Percentiles rank a stretch among this genome's conserved stretches.
These are phyloP conservation scores for Apaloderma vittatum DNA, from an alignment of 2,113 vertebrate genomes.

Conservation along the genomic window DNA sequence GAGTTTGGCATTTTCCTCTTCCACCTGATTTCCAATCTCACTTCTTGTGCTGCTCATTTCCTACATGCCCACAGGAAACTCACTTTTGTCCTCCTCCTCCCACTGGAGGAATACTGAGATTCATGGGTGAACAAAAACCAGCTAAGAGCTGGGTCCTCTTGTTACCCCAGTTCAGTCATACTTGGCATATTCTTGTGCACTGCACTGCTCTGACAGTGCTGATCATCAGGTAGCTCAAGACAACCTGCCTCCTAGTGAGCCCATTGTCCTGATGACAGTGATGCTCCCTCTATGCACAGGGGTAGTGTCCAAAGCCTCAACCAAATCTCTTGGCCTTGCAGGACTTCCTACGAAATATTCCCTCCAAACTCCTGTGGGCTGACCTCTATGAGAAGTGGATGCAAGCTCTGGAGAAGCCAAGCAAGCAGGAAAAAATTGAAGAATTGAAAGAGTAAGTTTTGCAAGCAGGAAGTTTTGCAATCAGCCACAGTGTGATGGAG, in stretches of 20 bases:
- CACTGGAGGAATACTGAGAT: neutral
- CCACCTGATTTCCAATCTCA: neutral
- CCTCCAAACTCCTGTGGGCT: conserved; percentile 86
- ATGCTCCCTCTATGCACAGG: neutral
- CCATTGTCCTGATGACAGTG: too few species aligned
- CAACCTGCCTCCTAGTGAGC: neutral
- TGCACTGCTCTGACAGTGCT: neutral
- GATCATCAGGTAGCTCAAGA: neutral
- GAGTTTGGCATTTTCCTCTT: neutral
- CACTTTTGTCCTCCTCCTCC: neutral
- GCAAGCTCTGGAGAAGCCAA: conserved; percentile 80
- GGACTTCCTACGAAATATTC: conserved; percentile 94
- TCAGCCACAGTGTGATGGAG: neutral
- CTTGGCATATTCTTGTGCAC: neutral
- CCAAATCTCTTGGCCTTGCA: conserved; percentile 53
- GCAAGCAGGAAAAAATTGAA: conserved; percentile 74
- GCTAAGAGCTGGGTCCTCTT: neutral
- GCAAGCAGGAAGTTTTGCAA: conserved; percentile 71
- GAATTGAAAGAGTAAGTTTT: conserved; percentile 86
- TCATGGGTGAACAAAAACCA: neutral
- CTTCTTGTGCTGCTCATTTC: neutral
- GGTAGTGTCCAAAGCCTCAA: neutral
- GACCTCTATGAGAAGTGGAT: conserved; percentile 90
- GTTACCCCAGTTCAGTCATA: neutral
- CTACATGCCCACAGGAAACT: neutral